phyloP scores from a whole-genome alignment of 1,140 invertebrate genomes.

The Pachyrhynchus sulphureomaculatus region DNA sequence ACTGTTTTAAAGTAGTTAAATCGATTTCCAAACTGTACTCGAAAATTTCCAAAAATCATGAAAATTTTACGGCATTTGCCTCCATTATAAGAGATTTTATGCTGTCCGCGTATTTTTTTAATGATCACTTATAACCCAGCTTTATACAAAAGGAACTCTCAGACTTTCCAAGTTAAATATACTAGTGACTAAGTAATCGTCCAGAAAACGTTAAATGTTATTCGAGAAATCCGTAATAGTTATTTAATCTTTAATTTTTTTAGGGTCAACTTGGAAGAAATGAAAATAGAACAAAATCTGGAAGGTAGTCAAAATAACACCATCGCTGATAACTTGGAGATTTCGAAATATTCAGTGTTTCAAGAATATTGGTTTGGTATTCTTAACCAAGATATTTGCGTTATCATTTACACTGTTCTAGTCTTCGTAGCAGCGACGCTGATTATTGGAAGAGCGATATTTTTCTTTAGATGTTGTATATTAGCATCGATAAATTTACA shows the following conservation, averaged over 20 bases:
- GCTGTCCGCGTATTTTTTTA: no score
- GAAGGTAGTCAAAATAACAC: neutral
- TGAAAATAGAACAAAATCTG: slow-evolving; percentile 52
- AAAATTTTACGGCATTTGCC: no score
- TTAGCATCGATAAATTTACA: slow-evolving; percentile 64
- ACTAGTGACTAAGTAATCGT: no score
- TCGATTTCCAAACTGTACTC: no score
- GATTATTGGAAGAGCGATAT: slow-evolving; percentile 63
- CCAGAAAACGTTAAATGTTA: neutral
- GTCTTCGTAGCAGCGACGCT: slow-evolving; percentile 49
- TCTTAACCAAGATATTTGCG: slow-evolving; percentile 30
- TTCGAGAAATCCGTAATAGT: neutral
- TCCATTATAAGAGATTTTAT: no score
- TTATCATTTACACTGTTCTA: slow-evolving; percentile 45
- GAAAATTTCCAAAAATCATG: no score
- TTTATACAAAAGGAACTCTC: no score
- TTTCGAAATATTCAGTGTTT: neutral
- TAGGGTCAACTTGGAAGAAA: slow-evolving; percentile 44
- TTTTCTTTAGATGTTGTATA: slow-evolving; percentile 77
- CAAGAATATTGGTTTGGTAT: slow-evolving; percentile 40
- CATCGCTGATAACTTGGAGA: neutral
- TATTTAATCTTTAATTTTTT: neutral
- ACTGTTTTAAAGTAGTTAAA: no score
- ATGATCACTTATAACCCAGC: no score
- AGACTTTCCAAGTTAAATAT: no score